Evolutionary conservation across 2,113 vertebrate species (phyloP), one percentile per base, ranked within the genome.

Genomic region (Rhinogobius similis): DNA sequence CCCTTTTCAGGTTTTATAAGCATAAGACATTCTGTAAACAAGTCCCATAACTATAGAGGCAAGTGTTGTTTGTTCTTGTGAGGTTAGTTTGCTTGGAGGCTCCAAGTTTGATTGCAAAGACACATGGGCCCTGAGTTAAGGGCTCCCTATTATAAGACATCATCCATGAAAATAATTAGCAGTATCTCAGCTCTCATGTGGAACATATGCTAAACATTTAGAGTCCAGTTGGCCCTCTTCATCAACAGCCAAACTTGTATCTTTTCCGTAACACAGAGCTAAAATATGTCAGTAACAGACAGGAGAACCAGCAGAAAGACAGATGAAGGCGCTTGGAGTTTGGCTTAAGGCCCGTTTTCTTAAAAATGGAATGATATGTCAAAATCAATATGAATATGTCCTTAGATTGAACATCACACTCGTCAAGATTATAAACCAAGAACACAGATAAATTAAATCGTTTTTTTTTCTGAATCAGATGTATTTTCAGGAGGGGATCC

Each of bases 201-300:
- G 58, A 71, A 90, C 92, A 91, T 89, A 72, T 91, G 91, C 89
- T 91, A 85, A 81, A 86, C 77, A 90, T 93, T 92, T 92, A 80
- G 86, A 76, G 21, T 16, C 58, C 53, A 36, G 72, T 73, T 85
- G 85, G 75, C 80, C 83, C 86, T 62, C 64, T 67, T 85, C 75
- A 73, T 86, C 84, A 88, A 75, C 77, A 88, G 84, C 75, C 76
- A 69, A 75, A 81, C 73, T 76, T 77, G 77, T 72, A 72, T 86
- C 52, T 62, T 72, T 65, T 65, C 13, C 6, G 64, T 76, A 43
- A 70, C 62, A 26, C 16, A 24, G 66, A 73, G 77, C 74, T 76
- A 76, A 78, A 79, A 79, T 75, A 79, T 84, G 83, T 89, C 81
- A 52, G 65, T 68, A 75, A 77, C 74, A 74, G 78, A 70, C 62